Percentiles rank a stretch among this genome's conserved stretches.
Conservation (phyloP, 2,888 invertebrate species). For the Eupeodes latifasciatus region DNA sequence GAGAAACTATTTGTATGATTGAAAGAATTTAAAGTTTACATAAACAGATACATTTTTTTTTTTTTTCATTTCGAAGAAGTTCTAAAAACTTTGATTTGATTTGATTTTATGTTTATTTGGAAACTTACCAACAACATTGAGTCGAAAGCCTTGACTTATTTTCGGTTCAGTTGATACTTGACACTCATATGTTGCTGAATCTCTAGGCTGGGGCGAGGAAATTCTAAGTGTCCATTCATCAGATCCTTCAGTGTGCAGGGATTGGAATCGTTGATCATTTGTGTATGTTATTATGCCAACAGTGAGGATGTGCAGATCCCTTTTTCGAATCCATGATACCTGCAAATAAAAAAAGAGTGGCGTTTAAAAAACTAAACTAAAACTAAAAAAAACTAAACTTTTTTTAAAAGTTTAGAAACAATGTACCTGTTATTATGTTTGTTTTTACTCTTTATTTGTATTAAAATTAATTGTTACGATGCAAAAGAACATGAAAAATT, state of each 20-base stretch:
- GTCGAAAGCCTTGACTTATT: slow-evolving; percentile 89
- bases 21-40: not conserved
- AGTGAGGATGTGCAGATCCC: slow-evolving; percentile 91
- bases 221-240: slow-evolving; percentile 90
- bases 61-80: not conserved
- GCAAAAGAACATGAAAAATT: too few species aligned
- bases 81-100: not conserved
- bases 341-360: slow-evolving; percentile 79
- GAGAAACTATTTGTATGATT: slow-evolving; percentile 87
- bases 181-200: slow-evolving; percentile 89
- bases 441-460: too few species aligned
- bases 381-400: too few species aligned
- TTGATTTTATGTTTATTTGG: not conserved
- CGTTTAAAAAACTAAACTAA: too few species aligned
- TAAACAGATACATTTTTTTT: not conserved
- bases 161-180: slow-evolving; percentile 91
- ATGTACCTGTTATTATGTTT: too few species aligned
- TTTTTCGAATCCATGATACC: slow-evolving; percentile 93
- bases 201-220: slow-evolving; percentile 88
- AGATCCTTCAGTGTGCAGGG: slow-evolving; percentile 88
- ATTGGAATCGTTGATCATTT: slow-evolving; percentile 89
- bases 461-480: too few species aligned
- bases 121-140: slow-evolving; percentile 89
- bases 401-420: not conserved
- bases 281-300: slow-evolving; percentile 90